Evolutionary conservation across 2,888 invertebrate genomes (phyloP).

Genomic region (Cactoblastis cactorum): DNA sequence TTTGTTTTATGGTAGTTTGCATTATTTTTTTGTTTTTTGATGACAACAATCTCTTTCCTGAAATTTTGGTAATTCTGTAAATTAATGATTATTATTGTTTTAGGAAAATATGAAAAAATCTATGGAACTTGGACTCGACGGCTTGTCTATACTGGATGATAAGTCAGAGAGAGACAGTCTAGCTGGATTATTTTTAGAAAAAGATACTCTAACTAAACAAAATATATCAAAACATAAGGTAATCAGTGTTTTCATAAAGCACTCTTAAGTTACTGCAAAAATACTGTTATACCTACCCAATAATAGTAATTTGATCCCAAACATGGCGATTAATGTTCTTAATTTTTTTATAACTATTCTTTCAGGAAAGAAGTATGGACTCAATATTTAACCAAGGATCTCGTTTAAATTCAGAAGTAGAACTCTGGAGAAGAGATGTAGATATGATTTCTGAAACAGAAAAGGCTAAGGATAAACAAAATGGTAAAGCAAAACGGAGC

Average conservation of each 20-base stretch:
- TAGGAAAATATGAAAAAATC: constrained; percentile 78
- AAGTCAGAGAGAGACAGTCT: constrained; percentile 4
- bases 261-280: no score
- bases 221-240: neutral
- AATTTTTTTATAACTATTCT: neutral
- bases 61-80: neutral
- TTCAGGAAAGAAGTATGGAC: neutral
- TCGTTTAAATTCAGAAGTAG: neutral
- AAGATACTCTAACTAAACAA: neutral
- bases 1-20: no score
- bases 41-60: no score
- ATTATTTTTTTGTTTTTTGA: no score
- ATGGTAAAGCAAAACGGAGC: neutral
- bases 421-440: neutral
- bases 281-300: no score
- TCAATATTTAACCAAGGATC: neutral
- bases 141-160: constrained; percentile 4
- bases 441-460: neutral
- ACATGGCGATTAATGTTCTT: no score
- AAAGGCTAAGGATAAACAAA: neutral
- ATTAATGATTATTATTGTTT: no score
- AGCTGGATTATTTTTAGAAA: constrained; percentile 2
- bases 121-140: constrained; percentile 83
- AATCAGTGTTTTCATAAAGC: no score
- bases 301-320: no score